These are phyloP conservation scores for Geophilus truncorum DNA, from an alignment of 2,888 invertebrate genomes.

Conservation along the genomic window DNA sequence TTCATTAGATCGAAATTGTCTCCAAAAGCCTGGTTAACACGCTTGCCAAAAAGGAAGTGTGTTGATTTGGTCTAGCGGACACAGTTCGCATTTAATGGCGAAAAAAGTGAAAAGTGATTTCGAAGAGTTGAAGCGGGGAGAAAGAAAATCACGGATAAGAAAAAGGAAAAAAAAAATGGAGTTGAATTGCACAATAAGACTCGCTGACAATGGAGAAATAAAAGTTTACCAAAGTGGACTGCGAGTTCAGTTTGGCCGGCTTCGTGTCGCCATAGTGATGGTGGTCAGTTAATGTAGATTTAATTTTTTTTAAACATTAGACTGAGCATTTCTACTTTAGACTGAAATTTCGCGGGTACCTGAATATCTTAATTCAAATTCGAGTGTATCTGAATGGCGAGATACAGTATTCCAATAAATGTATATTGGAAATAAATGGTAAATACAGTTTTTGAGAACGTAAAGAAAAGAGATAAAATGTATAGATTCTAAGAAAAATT, in stretches of 20 bases:
- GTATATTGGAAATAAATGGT: no score
- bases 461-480: no score
- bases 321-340: no score
- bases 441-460: no score
- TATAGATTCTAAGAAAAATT: no score
- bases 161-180: neutral
- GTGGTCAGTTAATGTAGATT: neutral
- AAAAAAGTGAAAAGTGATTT: conserved; percentile 20
- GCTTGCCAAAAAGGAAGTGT: conserved; percentile 20
- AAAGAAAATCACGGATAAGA: neutral
- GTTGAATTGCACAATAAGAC: neutral
- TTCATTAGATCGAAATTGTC: conserved; percentile 12
- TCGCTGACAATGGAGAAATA: conserved; percentile 8
- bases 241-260: neutral
- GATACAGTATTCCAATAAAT: no score
- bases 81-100: conserved; percentile 12
- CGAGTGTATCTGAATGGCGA: no score
- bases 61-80: neutral
- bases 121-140: neutral
- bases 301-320: neutral
- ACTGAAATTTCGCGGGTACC: no score
- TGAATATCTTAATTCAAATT: no score
- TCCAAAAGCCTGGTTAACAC: conserved; percentile 10
- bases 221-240: neutral
- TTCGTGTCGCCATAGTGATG: neutral